Evolutionary conservation across 2,797 vertebrate species (phyloP).

Genomic region (Pitangus sulphuratus): DNA sequence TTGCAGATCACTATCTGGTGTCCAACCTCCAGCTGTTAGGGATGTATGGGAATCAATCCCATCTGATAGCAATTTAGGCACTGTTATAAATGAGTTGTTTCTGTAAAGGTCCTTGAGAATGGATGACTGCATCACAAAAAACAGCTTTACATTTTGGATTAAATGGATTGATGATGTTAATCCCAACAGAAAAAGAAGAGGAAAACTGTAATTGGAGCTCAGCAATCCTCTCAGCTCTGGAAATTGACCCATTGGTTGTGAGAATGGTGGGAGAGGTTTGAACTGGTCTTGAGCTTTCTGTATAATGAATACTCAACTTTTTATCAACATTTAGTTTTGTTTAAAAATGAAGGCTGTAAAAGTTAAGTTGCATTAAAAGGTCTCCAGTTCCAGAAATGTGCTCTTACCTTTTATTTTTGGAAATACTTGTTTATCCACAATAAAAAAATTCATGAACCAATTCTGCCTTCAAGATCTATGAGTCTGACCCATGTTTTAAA

Average conservation of each 20-base stretch:
- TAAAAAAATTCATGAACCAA: conserved; percentile 33
- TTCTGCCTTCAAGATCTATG: conserved; percentile 48
- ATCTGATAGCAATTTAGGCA: conserved; percentile 62
- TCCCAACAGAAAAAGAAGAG: conserved; percentile 41
- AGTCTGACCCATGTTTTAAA: conserved; percentile 67
- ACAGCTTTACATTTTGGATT: conserved; percentile 51
- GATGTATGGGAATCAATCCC: conserved; percentile 30
- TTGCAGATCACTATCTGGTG: conserved; percentile 17
- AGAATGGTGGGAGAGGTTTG: neutral
- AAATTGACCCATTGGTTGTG: conserved; percentile 20
- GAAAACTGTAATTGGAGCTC: neutral
- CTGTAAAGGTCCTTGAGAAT: conserved; percentile 53
- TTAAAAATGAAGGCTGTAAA: neutral
- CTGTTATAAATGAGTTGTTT: conserved; percentile 49
- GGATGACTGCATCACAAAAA: conserved; percentile 59
- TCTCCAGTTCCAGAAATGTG: conserved; percentile 30
- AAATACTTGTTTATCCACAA: conserved; percentile 37
- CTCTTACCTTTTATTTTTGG: conserved; percentile 25
- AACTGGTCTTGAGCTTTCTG: neutral
- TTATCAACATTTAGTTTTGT: neutral
- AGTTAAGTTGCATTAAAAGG: neutral
- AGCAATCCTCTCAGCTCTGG: neutral
- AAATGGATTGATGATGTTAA: conserved; percentile 44
- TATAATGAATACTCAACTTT: neutral
- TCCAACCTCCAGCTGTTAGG: conserved; percentile 27